Percentiles rank a stretch among this genome's conserved stretches.
These are phyloP conservation scores for Diaphora mendica DNA, from an alignment of 2,888 invertebrate species.

Conservation along the genomic window DNA sequence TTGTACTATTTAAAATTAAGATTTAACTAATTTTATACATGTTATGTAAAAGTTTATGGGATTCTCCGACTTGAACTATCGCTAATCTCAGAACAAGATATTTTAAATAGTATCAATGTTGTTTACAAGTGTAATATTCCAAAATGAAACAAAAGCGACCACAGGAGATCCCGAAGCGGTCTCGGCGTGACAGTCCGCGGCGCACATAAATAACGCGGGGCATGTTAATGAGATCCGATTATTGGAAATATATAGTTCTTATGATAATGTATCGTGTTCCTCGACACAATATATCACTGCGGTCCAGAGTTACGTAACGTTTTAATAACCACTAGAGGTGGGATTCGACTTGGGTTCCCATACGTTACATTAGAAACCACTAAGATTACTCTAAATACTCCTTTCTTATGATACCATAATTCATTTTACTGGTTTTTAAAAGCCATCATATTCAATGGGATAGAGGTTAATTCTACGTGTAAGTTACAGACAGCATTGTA, in stretches of 20 bases:
- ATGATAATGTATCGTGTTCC: slow-evolving; percentile 54
- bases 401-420: not conserved
- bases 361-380: not conserved
- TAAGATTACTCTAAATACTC: not conserved
- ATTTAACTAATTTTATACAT: not conserved
- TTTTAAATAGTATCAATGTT: not conserved
- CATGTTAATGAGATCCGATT: slow-evolving; percentile 59
- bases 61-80: not conserved
- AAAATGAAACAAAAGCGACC: not conserved
- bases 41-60: not conserved
- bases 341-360: not conserved
- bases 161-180: not conserved
- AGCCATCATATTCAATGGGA: not conserved
- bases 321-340: slow-evolving; percentile 28
- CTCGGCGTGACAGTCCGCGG: not conserved
- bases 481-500: not conserved
- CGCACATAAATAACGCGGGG: slow-evolving; percentile 50
- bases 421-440: not conserved
- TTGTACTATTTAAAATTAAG: no score
- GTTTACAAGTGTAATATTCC: slow-evolving; percentile 1
- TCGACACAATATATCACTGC: slow-evolving; percentile 19
- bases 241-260: slow-evolving; percentile 57
- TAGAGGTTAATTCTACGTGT: not conserved
- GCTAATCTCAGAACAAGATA: not conserved
- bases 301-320: slow-evolving; percentile 35